Evolutionary conservation across 1,140 invertebrate genomes (phyloP).

Genomic region (Mya arenaria): DNA sequence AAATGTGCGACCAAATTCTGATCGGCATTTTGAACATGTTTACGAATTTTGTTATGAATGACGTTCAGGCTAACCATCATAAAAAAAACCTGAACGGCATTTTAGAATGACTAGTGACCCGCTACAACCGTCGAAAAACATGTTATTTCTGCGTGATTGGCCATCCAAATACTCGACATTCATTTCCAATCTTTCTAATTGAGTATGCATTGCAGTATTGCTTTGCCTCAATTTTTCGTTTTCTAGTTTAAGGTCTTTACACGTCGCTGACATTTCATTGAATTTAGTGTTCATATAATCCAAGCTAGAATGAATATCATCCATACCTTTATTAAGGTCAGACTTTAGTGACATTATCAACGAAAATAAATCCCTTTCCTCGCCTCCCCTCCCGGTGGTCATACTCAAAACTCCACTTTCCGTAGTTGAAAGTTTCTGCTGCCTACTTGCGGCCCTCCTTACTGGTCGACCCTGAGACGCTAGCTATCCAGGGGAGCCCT

Average conservation of each 20-base stretch:
- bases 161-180: neutral
- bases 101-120: too few relatives aligned
- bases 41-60: too few relatives aligned
- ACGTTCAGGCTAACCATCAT: too few relatives aligned
- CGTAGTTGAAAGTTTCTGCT: neutral
- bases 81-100: too few relatives aligned
- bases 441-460: neutral
- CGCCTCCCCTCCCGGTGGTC: neutral
- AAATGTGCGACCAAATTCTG: too few relatives aligned
- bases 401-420: neutral
- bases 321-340: constrained; percentile 1
- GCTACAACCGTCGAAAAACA: neutral
- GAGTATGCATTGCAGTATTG: neutral
- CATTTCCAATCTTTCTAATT: neutral
- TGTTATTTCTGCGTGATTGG: neutral
- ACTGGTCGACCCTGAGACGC: neutral
- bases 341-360: neutral
- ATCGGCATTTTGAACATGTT: too few relatives aligned
- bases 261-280: neutral
- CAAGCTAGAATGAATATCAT: neutral
- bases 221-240: neutral
- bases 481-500: neutral
- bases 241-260: neutral
- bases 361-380: neutral
- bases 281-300: neutral